Conservation (phyloP, 1,140 invertebrate species). For the Heliconius melpomene region DNA sequence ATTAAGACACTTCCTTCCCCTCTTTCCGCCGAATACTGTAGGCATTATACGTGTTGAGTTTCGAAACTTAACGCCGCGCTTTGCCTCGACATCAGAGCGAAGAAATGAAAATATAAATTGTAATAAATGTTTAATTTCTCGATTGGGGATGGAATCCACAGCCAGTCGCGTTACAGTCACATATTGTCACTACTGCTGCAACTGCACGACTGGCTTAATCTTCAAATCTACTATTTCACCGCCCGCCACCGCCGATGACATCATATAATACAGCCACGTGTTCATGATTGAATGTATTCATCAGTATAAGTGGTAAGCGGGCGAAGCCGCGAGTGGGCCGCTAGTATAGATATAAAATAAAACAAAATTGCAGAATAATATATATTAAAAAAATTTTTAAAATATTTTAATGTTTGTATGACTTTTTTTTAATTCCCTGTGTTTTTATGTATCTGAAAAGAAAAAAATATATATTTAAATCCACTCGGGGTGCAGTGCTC, state of each 20-base stretch:
- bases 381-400: not conserved
- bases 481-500: no score
- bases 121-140: not conserved
- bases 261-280: no score
- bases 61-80: not conserved
- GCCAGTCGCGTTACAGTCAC: not conserved
- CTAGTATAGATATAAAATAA: not conserved
- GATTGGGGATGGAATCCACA: not conserved
- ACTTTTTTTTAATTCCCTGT: not conserved
- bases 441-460: constrained; percentile 6
- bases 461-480: not conserved
- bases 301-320: no score
- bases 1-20: no score
- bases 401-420: not conserved
- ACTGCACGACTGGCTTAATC: not conserved
- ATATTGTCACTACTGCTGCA: not conserved
- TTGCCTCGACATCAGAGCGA: not conserved
- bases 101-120: not conserved
- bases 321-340: no score
- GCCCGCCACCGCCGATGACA: no score
- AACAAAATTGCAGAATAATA: constrained; percentile 6
- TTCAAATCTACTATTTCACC: not conserved
- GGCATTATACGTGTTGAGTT: not conserved
- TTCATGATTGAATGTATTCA: no score
- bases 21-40: no score